Percentiles rank a stretch among this genome's conserved stretches.
Conservation (phyloP, 1,140 invertebrate species). For the Saxidomus purpurata region DNA sequence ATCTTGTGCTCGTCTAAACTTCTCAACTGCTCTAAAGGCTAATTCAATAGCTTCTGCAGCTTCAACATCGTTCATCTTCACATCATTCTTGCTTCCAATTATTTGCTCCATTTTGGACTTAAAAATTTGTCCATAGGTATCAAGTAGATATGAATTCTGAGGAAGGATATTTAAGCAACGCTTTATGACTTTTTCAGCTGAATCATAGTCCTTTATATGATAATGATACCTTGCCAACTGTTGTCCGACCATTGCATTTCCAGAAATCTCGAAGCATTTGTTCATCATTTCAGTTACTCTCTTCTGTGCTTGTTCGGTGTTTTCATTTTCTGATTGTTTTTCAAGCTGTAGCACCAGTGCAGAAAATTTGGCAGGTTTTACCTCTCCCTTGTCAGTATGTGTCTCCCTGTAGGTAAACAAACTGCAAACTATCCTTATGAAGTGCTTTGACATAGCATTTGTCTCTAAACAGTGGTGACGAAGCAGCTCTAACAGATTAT, state of each 20-base stretch:
- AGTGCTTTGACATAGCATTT: conserved; percentile 47
- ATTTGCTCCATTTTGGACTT: conserved; percentile 16
- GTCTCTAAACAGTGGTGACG: background rate
- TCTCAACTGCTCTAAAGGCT: conserved; percentile 21
- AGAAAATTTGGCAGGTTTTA: conserved; percentile 20
- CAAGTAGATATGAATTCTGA: conserved; percentile 38
- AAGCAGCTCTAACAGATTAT: background rate
- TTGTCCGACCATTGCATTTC: conserved; percentile 46
- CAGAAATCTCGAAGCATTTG: conserved; percentile 24
- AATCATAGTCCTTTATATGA: background rate
- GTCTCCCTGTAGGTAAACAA: conserved; percentile 28
- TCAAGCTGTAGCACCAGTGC: conserved; percentile 6
- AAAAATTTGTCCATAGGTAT: conserved; percentile 51
- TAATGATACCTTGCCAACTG: conserved; percentile 37
- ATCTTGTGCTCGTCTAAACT: conserved; percentile 26
- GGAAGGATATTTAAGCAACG: background rate
- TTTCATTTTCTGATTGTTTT: background rate
- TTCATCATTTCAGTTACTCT: background rate
- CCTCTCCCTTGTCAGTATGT: background rate
- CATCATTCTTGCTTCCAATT: background rate
- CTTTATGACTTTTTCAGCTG: conserved; percentile 37
- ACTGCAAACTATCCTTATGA: conserved; percentile 46
- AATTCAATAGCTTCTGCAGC: conserved; percentile 13
- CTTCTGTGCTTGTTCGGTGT: background rate
- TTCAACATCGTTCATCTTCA: background rate